Evolutionary conservation across 1,140 invertebrate genomes (phyloP).

Genomic region (Bicyclus anynana): DNA sequence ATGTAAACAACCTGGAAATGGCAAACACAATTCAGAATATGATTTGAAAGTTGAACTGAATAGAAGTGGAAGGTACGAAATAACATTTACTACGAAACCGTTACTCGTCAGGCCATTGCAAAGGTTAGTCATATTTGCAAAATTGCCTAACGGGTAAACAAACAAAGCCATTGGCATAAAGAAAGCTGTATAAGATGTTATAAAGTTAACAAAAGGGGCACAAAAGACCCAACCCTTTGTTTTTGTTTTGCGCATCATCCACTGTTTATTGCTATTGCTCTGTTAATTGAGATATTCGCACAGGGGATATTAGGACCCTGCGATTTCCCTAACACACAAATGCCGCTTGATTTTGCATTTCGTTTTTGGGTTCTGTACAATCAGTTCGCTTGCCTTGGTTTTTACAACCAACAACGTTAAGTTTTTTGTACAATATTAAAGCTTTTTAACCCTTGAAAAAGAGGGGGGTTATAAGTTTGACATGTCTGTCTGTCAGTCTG

Average conservation of each 20-base stretch:
- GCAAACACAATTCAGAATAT: too few species aligned
- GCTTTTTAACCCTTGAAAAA: too few species aligned
- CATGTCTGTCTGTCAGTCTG: too few species aligned
- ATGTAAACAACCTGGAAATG: too few species aligned
- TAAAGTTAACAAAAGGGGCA: constrained; percentile 22
- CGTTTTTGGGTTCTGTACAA: not conserved
- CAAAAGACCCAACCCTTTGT: constrained; percentile 14
- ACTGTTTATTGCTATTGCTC: constrained; percentile 28
- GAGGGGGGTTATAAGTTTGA: too few species aligned
- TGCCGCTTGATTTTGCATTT: not conserved
- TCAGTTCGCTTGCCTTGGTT: too few species aligned
- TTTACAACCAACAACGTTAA: too few species aligned
- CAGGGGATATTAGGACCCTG: constrained; percentile 5
- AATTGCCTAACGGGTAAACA: constrained; percentile 27
- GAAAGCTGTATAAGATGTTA: constrained; percentile 19
- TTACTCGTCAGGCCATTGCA: constrained; percentile 4
- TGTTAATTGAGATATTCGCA: constrained; percentile 26
- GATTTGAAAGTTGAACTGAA: too few species aligned
- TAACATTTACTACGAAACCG: not conserved
- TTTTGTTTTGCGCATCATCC: constrained; percentile 21
- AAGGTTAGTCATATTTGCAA: constrained; percentile 28
- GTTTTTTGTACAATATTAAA: too few species aligned
- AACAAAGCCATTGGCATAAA: constrained; percentile 25
- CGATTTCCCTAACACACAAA: not conserved
- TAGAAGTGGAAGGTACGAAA: not conserved